phyloP scores from a whole-genome alignment of 2,797 vertebrate genomes.

The Pantherophis alleghaniensis region DNA sequence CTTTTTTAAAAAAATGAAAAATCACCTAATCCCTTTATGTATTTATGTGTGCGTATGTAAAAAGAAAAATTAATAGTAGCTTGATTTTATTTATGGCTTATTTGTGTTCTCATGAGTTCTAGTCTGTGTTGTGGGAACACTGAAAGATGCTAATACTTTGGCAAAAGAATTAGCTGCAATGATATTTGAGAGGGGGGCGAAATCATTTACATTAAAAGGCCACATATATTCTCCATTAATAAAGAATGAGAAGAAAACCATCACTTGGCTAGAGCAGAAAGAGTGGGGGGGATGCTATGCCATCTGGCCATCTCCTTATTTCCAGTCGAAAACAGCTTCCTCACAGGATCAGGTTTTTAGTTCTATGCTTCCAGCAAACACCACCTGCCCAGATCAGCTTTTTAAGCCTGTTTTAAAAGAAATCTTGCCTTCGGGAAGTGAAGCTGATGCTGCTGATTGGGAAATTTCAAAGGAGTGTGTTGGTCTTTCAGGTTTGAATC shows the following conservation, averaged over 20 bases:
- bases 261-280: neutral
- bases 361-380: neutral
- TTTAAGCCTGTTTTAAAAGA: neutral
- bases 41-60: neutral
- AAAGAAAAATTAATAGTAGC: neutral
- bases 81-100: neutral
- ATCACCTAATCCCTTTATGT: neutral
- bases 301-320: neutral
- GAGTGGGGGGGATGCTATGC: neutral
- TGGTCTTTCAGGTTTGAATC: neutral
- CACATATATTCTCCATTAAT: neutral
- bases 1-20: neutral
- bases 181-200: neutral
- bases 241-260: neutral
- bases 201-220: neutral
- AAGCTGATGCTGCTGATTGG: neutral
- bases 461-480: neutral
- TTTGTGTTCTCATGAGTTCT: neutral
- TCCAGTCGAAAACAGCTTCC: neutral
- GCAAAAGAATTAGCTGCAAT: neutral
- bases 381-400: neutral
- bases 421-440: neutral
- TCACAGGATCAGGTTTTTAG: neutral
- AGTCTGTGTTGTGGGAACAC: neutral
- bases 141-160: neutral